Evolutionary conservation across 2,797 vertebrate genomes (phyloP), one percentile per base, ranked within the genome.

Genomic region (Semaprochilodus insignis): DNA sequence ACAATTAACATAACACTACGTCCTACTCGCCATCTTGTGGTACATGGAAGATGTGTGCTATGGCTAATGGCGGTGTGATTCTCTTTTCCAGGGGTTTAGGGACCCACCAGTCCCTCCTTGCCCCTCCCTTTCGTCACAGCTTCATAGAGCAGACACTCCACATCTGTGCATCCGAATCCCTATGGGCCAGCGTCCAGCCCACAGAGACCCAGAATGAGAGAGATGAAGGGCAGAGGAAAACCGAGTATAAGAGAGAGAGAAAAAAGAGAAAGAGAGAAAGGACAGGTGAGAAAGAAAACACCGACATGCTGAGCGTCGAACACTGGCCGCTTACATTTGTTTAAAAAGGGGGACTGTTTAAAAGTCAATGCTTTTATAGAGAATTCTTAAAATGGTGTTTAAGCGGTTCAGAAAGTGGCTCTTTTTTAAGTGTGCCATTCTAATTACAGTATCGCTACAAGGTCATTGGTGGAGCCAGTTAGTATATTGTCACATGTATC

Each of bases 131-230:
- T 74, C 44, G 63, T 80, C 72, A 57, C 77, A 75, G n/a, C 62
- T 69, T 84, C 66, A 54, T 40, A 70, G 54, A 80, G 54, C 72
- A 82, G 69, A 80, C 70, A 83, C 57, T 76, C 36, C 65, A 83
- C 78, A 84, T 86, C 81, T 84, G 82, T 63, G 78, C 75, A 78
- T 23, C 17, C 77, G 69, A 78, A 84, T 81, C 79, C 82, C 70
- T 72, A 48, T 4, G 69, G 85, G 66, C 76, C 74, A 55, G 31
- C 27, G 23, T 74, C 77, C 84, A 78, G 71, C 82, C 59, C 78
- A 25, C 51, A 70, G 51, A 80, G 63, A 78, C 52, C 62, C 60
- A 40, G 67, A n/a, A 54, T 3, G 44, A 52, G 40, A 54, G 74
- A 78, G 77, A 76, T 1, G 3, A 19, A 23, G 14, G 34, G 70